A percentile compares a stretch with the other conserved stretches of the same genome.
Conservation (phyloP, 2,797 vertebrate species). For the Lacerta bilineata region DNA sequence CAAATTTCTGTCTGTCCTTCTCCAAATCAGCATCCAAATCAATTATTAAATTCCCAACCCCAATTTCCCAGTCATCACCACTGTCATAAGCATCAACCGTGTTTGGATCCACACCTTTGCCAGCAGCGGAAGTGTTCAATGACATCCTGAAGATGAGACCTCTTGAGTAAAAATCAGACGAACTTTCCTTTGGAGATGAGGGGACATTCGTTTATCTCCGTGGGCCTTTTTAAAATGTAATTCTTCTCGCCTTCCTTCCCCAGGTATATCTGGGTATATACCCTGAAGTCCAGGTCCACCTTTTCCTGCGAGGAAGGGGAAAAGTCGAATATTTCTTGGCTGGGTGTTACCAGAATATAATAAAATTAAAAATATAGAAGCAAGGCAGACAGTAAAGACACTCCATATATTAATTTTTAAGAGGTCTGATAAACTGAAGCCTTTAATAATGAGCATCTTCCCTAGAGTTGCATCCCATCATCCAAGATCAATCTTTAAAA, state of each 20-base stretch:
- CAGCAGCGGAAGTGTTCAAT: slow-evolving; percentile 87
- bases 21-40: slow-evolving; percentile 96
- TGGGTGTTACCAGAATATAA: slow-evolving; percentile 77
- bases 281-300: slow-evolving; percentile 76
- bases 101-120: slow-evolving; percentile 88
- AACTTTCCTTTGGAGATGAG: slow-evolving; percentile 87
- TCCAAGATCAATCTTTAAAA: slow-evolving; percentile 51
- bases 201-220: slow-evolving; percentile 89
- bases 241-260: slow-evolving; percentile 77
- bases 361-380: slow-evolving; percentile 65
- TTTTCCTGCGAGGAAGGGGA: slow-evolving; percentile 81
- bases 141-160: slow-evolving; percentile 90
- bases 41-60: slow-evolving; percentile 91
- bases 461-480: slow-evolving; percentile 63
- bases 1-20: slow-evolving; percentile 93
- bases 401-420: slow-evolving; percentile 65
- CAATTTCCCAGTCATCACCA: slow-evolving; percentile 92
- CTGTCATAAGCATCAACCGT: slow-evolving; percentile 89
- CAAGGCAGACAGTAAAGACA: slow-evolving; percentile 51
- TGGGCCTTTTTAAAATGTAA: slow-evolving; percentile 76
- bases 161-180: slow-evolving; percentile 87
- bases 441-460: slow-evolving; percentile 60
- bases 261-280: slow-evolving; percentile 78
- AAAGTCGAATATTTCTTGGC: slow-evolving; percentile 79
- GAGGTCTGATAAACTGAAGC: slow-evolving; percentile 62